Evolutionary conservation across 2,797 vertebrate species (phyloP).

Genomic region (Vireo griseus): DNA sequence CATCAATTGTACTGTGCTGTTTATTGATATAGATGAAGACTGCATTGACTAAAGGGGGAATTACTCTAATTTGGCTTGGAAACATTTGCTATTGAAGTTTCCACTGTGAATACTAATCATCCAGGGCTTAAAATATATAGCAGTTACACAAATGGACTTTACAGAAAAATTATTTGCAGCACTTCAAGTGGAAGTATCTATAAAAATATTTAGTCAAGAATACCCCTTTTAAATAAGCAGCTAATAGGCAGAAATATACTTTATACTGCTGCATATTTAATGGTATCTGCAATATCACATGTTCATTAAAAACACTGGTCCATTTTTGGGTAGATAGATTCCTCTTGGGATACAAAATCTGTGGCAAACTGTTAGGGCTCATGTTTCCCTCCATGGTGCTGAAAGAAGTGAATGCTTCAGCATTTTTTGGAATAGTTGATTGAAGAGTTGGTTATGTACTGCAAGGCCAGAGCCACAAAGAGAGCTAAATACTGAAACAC

Average conservation of each 20-base stretch:
- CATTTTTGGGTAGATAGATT: background rate
- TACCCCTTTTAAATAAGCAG: background rate
- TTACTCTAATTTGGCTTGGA: background rate
- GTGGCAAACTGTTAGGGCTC: background rate
- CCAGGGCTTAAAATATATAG: conserved; percentile 17
- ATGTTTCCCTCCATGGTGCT: background rate
- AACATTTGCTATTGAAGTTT: conserved; percentile 24
- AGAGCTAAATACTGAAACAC: background rate
- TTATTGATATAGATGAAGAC: background rate
- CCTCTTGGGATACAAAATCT: background rate
- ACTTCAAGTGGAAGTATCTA: background rate
- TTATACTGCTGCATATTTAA: background rate
- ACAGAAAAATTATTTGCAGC: background rate
- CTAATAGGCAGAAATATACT: background rate
- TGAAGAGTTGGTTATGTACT: background rate
- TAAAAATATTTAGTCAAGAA: background rate
- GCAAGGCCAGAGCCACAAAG: background rate
- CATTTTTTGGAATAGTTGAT: background rate
- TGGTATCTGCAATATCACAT: background rate
- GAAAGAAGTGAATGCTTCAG: background rate
- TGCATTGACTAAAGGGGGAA: background rate
- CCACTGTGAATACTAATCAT: background rate
- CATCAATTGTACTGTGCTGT: background rate
- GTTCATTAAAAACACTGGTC: background rate
- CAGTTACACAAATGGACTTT: background rate